A percentile compares a stretch with the other conserved stretches of the same genome.
Evolutionary conservation across 2,888 invertebrate genomes (phyloP).

Genomic region (Caenorhabditis becei): DNA sequence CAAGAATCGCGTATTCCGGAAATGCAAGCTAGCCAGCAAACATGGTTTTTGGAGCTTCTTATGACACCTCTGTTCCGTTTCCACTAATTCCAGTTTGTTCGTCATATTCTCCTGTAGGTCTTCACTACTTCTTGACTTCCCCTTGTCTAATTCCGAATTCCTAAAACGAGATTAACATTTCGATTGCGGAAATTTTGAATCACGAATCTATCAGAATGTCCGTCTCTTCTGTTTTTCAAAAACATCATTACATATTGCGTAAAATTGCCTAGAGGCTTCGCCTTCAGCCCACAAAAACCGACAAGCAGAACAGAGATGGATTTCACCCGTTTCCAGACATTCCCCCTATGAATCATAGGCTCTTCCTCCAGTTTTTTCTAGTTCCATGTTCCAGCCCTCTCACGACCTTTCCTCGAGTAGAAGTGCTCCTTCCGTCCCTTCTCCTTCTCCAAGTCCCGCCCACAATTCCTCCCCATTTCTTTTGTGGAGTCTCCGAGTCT

Average conservation of each 20-base stretch:
- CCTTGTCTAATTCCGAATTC: background rate
- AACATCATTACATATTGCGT: slow-evolving; percentile 23
- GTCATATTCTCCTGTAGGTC: background rate
- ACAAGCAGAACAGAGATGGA: background rate
- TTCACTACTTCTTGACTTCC: background rate
- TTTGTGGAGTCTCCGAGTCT: slow-evolving; percentile 19
- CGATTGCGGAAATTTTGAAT: background rate
- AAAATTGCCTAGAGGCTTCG: slow-evolving; percentile 26
- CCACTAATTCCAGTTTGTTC: background rate
- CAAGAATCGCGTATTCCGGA: too few species aligned
- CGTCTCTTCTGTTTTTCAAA: slow-evolving; percentile 19
- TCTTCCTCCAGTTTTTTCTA: background rate
- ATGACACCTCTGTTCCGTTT: too few species aligned
- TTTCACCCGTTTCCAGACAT: background rate
- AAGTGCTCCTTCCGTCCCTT: background rate
- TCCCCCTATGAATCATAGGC: background rate
- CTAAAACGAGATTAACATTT: slow-evolving; percentile 5
- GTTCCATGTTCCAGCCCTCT: background rate
- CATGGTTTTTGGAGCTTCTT: too few species aligned
- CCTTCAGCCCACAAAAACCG: slow-evolving; percentile 8
- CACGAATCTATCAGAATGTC: background rate
- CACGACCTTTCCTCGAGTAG: slow-evolving; percentile 18
- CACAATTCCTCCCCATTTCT: slow-evolving; percentile 34
- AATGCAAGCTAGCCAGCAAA: too few species aligned
- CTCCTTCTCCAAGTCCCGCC: slow-evolving; percentile 17